A percentile compares a stretch with the other conserved stretches of the same genome.
Evolutionary conservation across 2,797 vertebrate genomes (phyloP).

Genomic region (Acanthis flammea): DNA sequence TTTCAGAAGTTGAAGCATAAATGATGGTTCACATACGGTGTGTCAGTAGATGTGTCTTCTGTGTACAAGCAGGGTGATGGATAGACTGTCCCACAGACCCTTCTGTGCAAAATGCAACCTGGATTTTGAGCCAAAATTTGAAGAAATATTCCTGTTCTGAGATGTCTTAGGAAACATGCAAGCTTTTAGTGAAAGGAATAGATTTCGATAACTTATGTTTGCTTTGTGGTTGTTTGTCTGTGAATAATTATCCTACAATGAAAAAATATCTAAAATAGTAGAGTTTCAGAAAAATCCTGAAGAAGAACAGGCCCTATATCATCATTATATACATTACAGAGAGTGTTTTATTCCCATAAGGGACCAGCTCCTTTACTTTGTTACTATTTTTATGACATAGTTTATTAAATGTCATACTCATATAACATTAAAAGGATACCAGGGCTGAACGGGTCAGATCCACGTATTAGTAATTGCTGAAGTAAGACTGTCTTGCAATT

Average conservation of each 20-base stretch:
- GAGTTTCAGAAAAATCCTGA: neutral
- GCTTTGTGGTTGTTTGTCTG: neutral
- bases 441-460: neutral
- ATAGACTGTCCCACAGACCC: neutral
- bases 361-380: neutral
- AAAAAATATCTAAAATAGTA: neutral
- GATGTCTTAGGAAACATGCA: neutral
- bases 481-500: neutral
- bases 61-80: neutral
- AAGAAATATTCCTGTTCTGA: slow-evolving; percentile 13
- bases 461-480: neutral
- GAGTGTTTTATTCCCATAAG: neutral
- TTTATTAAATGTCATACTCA: neutral
- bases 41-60: neutral
- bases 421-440: neutral
- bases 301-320: neutral
- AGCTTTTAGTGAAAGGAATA: neutral
- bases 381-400: neutral
- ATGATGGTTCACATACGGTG: neutral
- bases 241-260: neutral
- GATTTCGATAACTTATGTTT: neutral
- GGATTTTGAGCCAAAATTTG: slow-evolving; percentile 26
- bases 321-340: neutral
- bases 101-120: neutral
- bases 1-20: neutral